Evolutionary conservation across 2,797 vertebrate genomes (phyloP), one percentile per base, ranked within the genome.

Genomic region (Parauchenoglanis ngamensis): DNA sequence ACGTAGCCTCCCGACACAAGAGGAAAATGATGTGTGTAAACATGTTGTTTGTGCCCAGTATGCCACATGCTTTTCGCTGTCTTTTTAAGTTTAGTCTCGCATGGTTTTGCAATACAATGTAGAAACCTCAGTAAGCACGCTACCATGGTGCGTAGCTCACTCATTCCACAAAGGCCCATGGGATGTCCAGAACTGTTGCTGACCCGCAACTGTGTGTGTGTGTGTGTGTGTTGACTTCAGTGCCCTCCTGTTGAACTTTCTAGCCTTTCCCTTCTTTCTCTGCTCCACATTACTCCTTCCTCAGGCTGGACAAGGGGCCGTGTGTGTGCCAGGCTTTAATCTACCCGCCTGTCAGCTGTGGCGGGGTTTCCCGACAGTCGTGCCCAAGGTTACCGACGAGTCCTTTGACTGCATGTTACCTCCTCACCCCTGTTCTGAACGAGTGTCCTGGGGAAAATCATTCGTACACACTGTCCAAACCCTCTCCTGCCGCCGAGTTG

Each of bases 271-370:
- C 85, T 90, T 84, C 83, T 63, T 7, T 63, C 52, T 72, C 25
- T 75, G 75, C 25, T 85, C 78, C 85, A 86, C 91, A 91, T 84
- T 76, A 28, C 61, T 80, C 59, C 88, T 91, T 91, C 89, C 73
- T 84, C 56, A 67, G 79, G 28, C 76, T 76, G 77, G 82, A 83
- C n/a, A 12, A 77, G 82, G 68, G 59, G 11, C 59, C n/a, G 35
- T 65, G 70, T 73, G 88, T 73, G 88, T 86, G 88, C 85, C 90
- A 86, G 56, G 63, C 85, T 89, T 87, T 90, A 89, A 87, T 90
- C 88, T 83, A 25, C 40, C 81, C 28, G 23, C 87, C 84, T 86
- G 84, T 86, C 52, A 46, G 77, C 70, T 23, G 28, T 85, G 86
- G 54, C 49, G 35, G 88, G 87, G 72, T 61, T 90, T 89, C 84